Percentiles rank a stretch among this genome's conserved stretches.
Evolutionary conservation across 2,888 invertebrate genomes (phyloP).

Genomic region (Cataglyphis altisquamis): DNA sequence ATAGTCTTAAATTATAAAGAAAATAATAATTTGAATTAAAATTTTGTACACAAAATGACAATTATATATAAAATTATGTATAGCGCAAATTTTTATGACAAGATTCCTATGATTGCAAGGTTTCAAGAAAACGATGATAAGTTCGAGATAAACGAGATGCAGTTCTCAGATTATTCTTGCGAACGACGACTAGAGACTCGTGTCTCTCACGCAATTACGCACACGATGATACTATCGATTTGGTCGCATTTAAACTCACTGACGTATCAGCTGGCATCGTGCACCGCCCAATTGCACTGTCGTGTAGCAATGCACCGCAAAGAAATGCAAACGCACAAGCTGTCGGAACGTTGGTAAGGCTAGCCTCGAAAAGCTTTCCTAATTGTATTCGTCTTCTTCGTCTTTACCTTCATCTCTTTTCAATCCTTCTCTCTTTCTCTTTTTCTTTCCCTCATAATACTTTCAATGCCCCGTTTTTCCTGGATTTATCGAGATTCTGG

Average conservation of each 20-base stretch:
- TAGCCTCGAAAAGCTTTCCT: slow-evolving; percentile 45
- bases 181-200: background rate
- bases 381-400: slow-evolving; percentile 54
- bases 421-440: background rate
- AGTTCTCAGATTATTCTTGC: slow-evolving; percentile 16
- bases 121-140: background rate
- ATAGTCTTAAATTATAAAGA: background rate
- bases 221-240: background rate
- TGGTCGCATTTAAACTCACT: slow-evolving; percentile 35
- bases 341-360: slow-evolving; percentile 56
- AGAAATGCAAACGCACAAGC: slow-evolving; percentile 53
- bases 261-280: slow-evolving; percentile 43
- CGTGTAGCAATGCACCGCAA: slow-evolving; percentile 45
- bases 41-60: background rate
- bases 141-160: slow-evolving; percentile 17
- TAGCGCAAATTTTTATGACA: background rate
- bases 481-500: background rate
- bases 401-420: background rate
- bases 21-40: background rate
- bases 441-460: background rate
- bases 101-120: background rate
- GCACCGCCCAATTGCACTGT: slow-evolving; percentile 53
- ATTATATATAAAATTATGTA: slow-evolving; percentile 4
- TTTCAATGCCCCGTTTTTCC: background rate
- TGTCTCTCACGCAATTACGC: slow-evolving; percentile 11